Evolutionary conservation across 2,888 invertebrate species (phyloP), one percentile per base, ranked within the genome.

Genomic region (Trachelus troglodyta): DNA sequence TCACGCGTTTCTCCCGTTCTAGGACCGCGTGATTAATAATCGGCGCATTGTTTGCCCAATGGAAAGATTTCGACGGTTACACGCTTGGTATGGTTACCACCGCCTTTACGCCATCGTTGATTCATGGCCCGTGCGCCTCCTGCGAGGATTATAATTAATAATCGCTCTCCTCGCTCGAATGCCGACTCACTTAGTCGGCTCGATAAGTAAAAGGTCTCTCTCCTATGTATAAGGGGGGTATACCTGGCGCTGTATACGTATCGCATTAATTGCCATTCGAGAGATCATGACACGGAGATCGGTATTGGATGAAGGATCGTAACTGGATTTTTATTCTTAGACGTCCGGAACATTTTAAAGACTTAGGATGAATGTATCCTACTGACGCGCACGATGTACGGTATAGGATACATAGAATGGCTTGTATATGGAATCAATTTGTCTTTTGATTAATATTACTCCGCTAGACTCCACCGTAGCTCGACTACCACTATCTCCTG

Each of bases 101-200:
- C 79, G 81, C 82, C 80, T 81, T 79, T 78, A 75, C 76, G 74
- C 71, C 81, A 76, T 73, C 83, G 80, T 83, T 85, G 84, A 85
- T 85, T 85, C 84, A 85, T 85, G 82, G 80, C 81, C 82, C 82
- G 79, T 81, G 56, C 56, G 56, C 56, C 56, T 56, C 56, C 56
- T 56, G 56, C 56, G 56, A 23, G 56, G 23, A 56, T 56, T 56
- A 56, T 56, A 56, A 56, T 56, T 56, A 56, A 56, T 56, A 56
- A 56, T 56, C 56, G 56, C 56, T 56, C 56, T 56, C 56, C 56
- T 56, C 23, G 56, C 56, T 56, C 56, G 56, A 56, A 56, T 23
- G 56, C 56, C 56, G 56, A 56, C 23, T 56, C 56, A 56, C 56
- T 56, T 56, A 56, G 56, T 1, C 56, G 56, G 56, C 23, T 56